Percentiles rank a stretch among this genome's conserved stretches.
Evolutionary conservation across 1,140 invertebrate species (phyloP).

Genomic region (Lepidostoma basale): DNA sequence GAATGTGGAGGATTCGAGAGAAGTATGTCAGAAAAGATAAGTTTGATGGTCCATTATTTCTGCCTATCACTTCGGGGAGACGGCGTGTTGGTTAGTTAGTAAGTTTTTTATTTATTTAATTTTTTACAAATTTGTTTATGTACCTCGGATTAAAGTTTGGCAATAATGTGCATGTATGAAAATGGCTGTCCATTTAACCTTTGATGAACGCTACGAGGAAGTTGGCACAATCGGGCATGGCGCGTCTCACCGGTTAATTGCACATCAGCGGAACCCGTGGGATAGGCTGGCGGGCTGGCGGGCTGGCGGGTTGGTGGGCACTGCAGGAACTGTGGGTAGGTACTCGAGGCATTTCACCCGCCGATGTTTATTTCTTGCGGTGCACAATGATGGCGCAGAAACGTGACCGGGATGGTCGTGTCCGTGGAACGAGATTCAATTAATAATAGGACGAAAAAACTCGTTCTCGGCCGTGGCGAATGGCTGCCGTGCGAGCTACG

Average conservation of each 20-base stretch:
- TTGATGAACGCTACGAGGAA: too few relatives aligned
- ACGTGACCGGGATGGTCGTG: conserved; percentile 39
- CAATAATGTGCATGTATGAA: too few relatives aligned
- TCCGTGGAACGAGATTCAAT: conserved; percentile 43
- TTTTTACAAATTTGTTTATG: too few relatives aligned
- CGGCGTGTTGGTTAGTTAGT: too few relatives aligned
- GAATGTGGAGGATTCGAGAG: too few relatives aligned
- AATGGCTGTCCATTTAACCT: too few relatives aligned
- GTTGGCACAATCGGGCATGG: neutral
- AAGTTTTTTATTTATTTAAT: too few relatives aligned
- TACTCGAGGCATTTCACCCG: conserved; percentile 2
- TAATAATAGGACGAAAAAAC: conserved; percentile 43
- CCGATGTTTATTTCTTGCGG: conserved; percentile 14
- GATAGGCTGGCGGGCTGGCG: neutral
- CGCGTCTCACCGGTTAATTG: conserved; percentile 3
- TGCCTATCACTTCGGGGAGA: too few relatives aligned
- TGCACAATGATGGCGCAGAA: conserved; percentile 29
- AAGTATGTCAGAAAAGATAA: too few relatives aligned
- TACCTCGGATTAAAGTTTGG: too few relatives aligned
- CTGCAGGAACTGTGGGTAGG: neutral
- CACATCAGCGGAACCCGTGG: conserved; percentile 8
- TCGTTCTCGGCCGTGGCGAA: conserved; percentile 32
- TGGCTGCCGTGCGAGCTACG: neutral
- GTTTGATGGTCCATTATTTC: too few relatives aligned
- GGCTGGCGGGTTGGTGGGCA: neutral